phyloP scores from a whole-genome alignment of 1,140 invertebrate genomes.

The Bicyclus anynana region DNA sequence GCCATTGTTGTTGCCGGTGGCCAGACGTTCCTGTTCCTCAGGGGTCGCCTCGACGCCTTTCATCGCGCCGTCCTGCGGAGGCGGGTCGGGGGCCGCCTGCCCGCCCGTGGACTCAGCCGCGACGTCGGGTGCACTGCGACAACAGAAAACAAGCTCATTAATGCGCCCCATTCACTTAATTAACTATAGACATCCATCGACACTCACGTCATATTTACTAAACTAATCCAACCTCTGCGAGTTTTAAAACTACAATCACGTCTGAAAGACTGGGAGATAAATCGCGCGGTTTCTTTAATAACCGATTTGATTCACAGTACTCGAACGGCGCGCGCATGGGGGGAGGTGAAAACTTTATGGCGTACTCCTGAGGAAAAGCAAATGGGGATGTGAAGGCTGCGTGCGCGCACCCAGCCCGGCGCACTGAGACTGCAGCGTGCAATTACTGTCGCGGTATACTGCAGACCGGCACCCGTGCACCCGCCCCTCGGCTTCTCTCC shows the following conservation, averaged over 20 bases:
- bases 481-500: constrained; percentile 68
- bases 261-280: neutral
- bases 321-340: neutral
- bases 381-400: constrained; percentile 52
- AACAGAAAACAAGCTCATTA: constrained; percentile 37
- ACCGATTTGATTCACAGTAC: neutral
- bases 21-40: constrained; percentile 69
- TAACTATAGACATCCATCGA: constrained; percentile 6
- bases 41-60: constrained; percentile 69
- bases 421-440: constrained; percentile 60
- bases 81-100: constrained; percentile 54
- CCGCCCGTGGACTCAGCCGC: constrained; percentile 49
- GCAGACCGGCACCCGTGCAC: constrained; percentile 55
- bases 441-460: constrained; percentile 38
- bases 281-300: neutral
- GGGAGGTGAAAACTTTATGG: neutral
- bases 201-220: constrained; percentile 57
- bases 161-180: neutral
- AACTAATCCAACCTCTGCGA: neutral
- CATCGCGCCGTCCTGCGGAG: constrained; percentile 59
- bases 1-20: constrained; percentile 71
- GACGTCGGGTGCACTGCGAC: constrained; percentile 57
- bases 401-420: constrained; percentile 63
- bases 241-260: neutral
- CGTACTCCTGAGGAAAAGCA: constrained; percentile 10